Evolutionary conservation across 1,140 invertebrate genomes (phyloP).

Genomic region (Aphaenogaster ashmeadi): DNA sequence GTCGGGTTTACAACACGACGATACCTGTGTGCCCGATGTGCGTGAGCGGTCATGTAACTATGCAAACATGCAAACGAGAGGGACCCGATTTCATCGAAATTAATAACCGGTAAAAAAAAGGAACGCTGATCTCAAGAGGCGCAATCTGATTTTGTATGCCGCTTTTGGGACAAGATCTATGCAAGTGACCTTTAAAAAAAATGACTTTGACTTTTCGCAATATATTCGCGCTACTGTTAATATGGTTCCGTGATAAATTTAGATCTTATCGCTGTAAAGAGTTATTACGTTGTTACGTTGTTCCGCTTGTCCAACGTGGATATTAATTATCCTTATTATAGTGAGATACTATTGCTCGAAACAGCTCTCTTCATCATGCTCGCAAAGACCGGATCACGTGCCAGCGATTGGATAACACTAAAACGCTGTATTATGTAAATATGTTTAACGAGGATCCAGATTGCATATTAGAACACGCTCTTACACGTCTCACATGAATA

Average conservation of each 20-base stretch:
- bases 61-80: not conserved
- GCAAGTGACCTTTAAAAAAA: not conserved
- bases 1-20: conserved; percentile 31
- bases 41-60: conserved; percentile 13
- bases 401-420: not conserved
- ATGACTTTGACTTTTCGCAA: not conserved
- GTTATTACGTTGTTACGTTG: conserved; percentile 20
- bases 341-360: conserved; percentile 17
- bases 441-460: conserved; percentile 5
- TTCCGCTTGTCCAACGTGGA: not conserved
- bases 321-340: conserved; percentile 28
- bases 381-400: not conserved
- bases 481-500: not conserved
- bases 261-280: conserved; percentile 23
- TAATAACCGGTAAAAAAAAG: not conserved
- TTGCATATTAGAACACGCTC: not conserved
- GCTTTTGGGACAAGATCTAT: not conserved
- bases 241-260: not conserved
- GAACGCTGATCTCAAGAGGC: not conserved
- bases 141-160: not conserved
- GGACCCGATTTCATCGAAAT: not conserved
- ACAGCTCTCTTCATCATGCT: not conserved
- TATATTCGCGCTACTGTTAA: not conserved
- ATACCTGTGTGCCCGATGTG: conserved; percentile 18
- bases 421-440: not conserved